Conservation (phyloP, 1,140 invertebrate species). For the Achatina immaculata region DNA sequence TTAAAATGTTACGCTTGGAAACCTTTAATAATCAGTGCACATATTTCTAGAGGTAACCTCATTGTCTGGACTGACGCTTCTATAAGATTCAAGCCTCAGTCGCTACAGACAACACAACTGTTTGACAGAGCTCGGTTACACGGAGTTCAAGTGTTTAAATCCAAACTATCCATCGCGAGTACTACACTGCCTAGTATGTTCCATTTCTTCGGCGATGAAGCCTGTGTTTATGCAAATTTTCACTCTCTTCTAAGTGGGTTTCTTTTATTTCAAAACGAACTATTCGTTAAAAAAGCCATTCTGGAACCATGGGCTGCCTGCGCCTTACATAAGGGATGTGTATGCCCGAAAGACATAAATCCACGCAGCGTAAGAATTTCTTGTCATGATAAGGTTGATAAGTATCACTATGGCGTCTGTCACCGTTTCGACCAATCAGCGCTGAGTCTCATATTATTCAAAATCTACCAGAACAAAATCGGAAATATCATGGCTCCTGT, state of each 20-base stretch:
- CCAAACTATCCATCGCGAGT: not conserved
- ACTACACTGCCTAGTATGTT: constrained; percentile 11
- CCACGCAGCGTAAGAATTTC: not conserved
- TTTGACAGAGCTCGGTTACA: not conserved
- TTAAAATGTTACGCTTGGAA: constrained; percentile 30
- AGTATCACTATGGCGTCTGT: constrained; percentile 5
- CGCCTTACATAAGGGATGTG: constrained; percentile 4
- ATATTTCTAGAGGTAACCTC: not conserved
- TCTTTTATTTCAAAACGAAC: not conserved
- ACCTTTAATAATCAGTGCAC: constrained; percentile 18
- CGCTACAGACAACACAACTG: not conserved
- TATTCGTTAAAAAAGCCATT: constrained; percentile 25
- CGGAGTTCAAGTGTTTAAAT: not conserved
- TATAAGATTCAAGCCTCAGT: not conserved
- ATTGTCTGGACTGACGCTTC: constrained; percentile 14
- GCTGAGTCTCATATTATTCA: constrained; percentile 18
- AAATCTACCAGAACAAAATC: constrained; percentile 13
- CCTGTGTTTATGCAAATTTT: constrained; percentile 13
- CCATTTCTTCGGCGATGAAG: constrained; percentile 34
- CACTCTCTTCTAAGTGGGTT: not conserved
- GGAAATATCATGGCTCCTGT: not conserved
- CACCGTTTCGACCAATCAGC: constrained; percentile 35
- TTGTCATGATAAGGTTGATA: not conserved
- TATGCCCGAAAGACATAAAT: not conserved
- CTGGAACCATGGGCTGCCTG: constrained; percentile 33